phyloP scores from a whole-genome alignment of 1,140 invertebrate genomes.

The Cryptotermes secundus region DNA sequence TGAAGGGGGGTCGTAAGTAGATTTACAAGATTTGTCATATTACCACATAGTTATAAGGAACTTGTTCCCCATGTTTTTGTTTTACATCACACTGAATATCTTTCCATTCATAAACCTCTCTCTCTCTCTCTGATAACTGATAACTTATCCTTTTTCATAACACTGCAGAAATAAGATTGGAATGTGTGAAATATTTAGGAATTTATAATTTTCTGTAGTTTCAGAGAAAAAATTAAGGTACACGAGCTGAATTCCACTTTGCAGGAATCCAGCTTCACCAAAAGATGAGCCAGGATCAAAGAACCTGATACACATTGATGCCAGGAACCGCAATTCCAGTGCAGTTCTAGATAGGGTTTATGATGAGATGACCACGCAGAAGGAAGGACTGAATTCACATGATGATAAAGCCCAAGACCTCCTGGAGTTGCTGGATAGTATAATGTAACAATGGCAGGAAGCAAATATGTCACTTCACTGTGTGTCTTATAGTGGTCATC shows the following conservation, averaged over 20 bases:
- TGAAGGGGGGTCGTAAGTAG: constrained; percentile 8
- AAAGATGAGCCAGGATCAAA: background rate
- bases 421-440: constrained; percentile 11
- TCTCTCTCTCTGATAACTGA: too few relatives aligned
- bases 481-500: background rate
- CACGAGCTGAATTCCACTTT: background rate
- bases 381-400: background rate
- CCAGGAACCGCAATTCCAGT: background rate
- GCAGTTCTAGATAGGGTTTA: background rate
- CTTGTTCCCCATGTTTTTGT: too few relatives aligned
- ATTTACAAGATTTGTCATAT: background rate
- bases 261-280: background rate
- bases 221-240: too few relatives aligned
- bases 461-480: background rate
- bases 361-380: constrained; percentile 16
- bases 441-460: background rate
- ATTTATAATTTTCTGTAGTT: too few relatives aligned
- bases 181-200: too few relatives aligned
- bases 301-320: background rate
- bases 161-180: too few relatives aligned
- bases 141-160: too few relatives aligned
- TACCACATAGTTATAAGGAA: too few relatives aligned
- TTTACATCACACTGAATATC: too few relatives aligned
- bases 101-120: too few relatives aligned
- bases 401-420: background rate